Conservation (phyloP, 1,140 invertebrate genomes). For the Drusus annulatus region DNA sequence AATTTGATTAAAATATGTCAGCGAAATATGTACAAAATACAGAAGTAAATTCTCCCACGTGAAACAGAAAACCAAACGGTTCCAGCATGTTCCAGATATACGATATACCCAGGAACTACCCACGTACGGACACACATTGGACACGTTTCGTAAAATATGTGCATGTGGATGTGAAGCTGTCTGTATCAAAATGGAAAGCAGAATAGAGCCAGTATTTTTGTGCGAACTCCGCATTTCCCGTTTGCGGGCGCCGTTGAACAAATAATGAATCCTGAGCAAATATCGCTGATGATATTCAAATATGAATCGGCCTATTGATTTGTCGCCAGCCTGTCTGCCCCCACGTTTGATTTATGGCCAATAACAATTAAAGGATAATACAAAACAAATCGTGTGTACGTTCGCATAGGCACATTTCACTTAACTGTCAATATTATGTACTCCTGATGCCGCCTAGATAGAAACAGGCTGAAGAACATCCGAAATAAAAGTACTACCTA, state of each 20-base stretch:
- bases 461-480: too few species aligned
- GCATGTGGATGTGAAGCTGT: not conserved
- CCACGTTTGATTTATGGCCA: slow-evolving; percentile 20
- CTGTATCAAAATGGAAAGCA: not conserved
- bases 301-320: slow-evolving; percentile 35
- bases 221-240: not conserved
- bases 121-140: too few species aligned
- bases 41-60: too few species aligned
- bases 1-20: too few species aligned
- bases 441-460: too few species aligned
- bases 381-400: not conserved
- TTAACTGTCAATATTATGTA: slow-evolving; percentile 1
- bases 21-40: too few species aligned
- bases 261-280: slow-evolving; percentile 26
- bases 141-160: not conserved
- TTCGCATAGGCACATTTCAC: not conserved
- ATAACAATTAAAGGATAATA: slow-evolving; percentile 29
- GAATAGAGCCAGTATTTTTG: not conserved
- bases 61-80: too few species aligned
- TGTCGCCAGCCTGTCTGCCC: not conserved
- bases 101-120: not conserved
- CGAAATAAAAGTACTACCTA: too few species aligned
- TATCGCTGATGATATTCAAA: slow-evolving; percentile 30
- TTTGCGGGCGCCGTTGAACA: not conserved
- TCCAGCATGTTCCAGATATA: not conserved